Percentiles rank a stretch among this genome's conserved stretches.
phyloP scores from a whole-genome alignment of 2,797 vertebrate genomes.

The Helostoma temminkii region DNA sequence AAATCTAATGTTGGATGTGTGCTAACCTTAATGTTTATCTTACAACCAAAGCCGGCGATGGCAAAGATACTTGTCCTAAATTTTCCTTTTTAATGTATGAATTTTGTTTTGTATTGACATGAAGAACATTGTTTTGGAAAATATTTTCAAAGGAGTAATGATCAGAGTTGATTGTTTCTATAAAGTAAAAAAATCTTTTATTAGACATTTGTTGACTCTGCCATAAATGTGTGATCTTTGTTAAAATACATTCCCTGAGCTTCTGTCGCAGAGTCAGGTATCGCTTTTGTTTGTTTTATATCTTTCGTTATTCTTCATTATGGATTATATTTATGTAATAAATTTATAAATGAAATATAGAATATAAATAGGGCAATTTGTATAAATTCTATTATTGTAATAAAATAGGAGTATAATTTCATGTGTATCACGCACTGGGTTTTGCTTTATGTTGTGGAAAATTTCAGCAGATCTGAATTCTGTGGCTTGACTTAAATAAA shows the following conservation, averaged over 20 bases:
- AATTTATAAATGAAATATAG: slow-evolving; percentile 71
- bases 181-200: background rate
- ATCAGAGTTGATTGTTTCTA: slow-evolving; percentile 14
- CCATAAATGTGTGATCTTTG: slow-evolving; percentile 39
- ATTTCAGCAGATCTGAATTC: background rate
- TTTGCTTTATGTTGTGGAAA: slow-evolving; percentile 21
- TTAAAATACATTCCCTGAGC: slow-evolving; percentile 64
- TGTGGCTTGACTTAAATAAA: slow-evolving; percentile 13
- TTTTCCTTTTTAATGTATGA: slow-evolving; percentile 18
- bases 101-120: slow-evolving; percentile 22
- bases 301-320: slow-evolving; percentile 69
- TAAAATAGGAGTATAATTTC: slow-evolving; percentile 68
- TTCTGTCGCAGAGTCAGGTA: slow-evolving; percentile 54
- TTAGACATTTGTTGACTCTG: slow-evolving; percentile 14
- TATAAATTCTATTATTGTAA: slow-evolving; percentile 78
- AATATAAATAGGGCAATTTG: slow-evolving; percentile 56
- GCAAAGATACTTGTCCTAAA: slow-evolving; percentile 14
- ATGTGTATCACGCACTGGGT: slow-evolving; percentile 36
- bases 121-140: slow-evolving; percentile 11
- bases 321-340: slow-evolving; percentile 79
- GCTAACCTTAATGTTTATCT: slow-evolving; percentile 21
- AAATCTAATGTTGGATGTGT: slow-evolving; percentile 21
- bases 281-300: slow-evolving; percentile 64
- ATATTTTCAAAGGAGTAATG: slow-evolving; percentile 17
- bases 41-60: slow-evolving; percentile 44